Evolutionary conservation across 1,140 invertebrate species (phyloP).

Genomic region (Coptotermes formosanus): DNA sequence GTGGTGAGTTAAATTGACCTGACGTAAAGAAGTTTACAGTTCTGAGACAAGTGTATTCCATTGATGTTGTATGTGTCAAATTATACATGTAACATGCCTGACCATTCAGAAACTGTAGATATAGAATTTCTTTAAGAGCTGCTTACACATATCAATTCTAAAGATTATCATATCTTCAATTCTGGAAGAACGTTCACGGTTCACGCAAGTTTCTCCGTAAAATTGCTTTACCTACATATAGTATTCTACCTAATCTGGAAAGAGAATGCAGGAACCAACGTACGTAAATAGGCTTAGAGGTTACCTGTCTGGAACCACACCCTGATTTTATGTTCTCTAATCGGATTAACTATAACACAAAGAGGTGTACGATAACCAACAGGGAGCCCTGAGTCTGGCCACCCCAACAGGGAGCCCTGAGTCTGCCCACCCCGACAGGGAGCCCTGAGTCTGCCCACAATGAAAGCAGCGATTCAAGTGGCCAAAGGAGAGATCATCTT

Average conservation of each 20-base stretch:
- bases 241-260: not conserved
- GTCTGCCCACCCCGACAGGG: no score
- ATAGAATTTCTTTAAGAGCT: no score
- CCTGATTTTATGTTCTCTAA: not conserved
- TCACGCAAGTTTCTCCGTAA: not conserved
- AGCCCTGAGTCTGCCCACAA: not conserved
- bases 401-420: no score
- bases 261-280: not conserved
- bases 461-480: not conserved
- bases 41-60: no score
- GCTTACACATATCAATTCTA: no score
- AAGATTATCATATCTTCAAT: no score
- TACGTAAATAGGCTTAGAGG: not conserved
- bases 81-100: no score
- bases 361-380: not conserved
- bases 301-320: not conserved
- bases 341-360: not conserved
- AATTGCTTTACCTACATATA: not conserved
- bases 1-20: no score
- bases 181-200: not conserved
- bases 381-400: no score
- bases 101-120: no score
- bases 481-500: not conserved
- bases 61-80: no score
- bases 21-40: no score